Base-by-base conservation (phyloP, 2,113 vertebrate species). In the Nycticorax nycticorax region DNA sequence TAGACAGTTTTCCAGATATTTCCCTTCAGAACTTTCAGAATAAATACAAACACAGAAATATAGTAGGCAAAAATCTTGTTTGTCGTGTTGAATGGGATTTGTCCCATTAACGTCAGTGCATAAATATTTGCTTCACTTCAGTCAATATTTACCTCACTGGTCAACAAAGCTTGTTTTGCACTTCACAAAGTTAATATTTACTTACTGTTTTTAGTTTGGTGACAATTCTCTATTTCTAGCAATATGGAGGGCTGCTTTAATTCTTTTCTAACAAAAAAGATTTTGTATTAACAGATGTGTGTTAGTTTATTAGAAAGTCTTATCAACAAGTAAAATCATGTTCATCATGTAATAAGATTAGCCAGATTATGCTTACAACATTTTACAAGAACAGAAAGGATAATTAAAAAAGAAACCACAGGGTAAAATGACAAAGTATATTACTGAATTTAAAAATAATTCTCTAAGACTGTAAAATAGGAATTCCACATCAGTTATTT, bases 151-250 rank as follows among this genome's bases (percentile, higher is more conserved):
- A 83, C 90, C 68, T 71, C 82, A 28, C 28, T 8, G 72, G 79
- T 96, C 93, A 96, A 93, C 93, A 94, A 86, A 92, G 85, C 84
- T 92, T 95, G 92, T 92, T 94, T 90, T 95, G 88, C 76, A 77
- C 85, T 91, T 77, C 59, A 77, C 64, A 60, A 59, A 84, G 93
- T 95, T 94, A 95, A 96, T 93, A 66, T 94, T 96, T 96, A 71
- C 56, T 77, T 73, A 32, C 72, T 88, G 67, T 8, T 90, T 96
- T 96, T 82, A 82, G 80, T 92, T 87, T 87, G 47, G 53, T 94
- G 84, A 37, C 68, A 62, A 57, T 77, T 87, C 23, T 75, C 32
- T 53, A 10, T 84, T 84, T 84, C 77, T 85, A 53, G 27, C 1
- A 0, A 8, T 60, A 22, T 27, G n/a, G 23, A 68, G 18, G 30